phyloP scores from a whole-genome alignment of 2,888 invertebrate genomes.

The Anorthoa munda region DNA sequence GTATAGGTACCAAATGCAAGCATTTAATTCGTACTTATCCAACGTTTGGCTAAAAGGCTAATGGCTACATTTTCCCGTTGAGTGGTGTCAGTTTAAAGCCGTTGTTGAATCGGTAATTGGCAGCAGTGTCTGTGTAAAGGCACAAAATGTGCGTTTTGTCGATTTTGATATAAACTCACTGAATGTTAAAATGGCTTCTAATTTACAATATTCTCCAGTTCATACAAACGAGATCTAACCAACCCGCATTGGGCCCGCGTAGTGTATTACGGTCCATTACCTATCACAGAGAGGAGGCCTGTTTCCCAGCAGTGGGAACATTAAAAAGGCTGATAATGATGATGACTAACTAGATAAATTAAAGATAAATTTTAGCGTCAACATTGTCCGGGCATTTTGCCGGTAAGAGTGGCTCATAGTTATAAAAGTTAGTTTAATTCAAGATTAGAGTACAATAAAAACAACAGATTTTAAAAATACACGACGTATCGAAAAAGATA shows the following conservation, averaged over 20 bases:
- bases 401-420: neutral
- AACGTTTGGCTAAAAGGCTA: neutral
- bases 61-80: constrained; percentile 2
- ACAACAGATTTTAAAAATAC: neutral
- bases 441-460: neutral
- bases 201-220: too few species aligned
- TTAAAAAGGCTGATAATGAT: too few species aligned
- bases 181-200: neutral
- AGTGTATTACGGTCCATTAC: too few species aligned
- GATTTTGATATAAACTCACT: neutral
- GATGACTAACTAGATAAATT: too few species aligned
- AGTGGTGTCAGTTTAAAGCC: constrained; percentile 17
- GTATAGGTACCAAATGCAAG: neutral
- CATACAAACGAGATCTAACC: too few species aligned
- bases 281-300: too few species aligned
- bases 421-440: neutral
- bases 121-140: constrained; percentile 15
- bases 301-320: too few species aligned
- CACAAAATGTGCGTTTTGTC: neutral
- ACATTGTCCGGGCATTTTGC: too few species aligned
- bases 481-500: neutral
- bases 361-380: neutral
- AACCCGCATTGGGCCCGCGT: too few species aligned
- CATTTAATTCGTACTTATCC: too few species aligned
- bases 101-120: constrained; percentile 10